Evolutionary conservation across 1,140 invertebrate genomes (phyloP).

Genomic region (Dufourea novaeangliae): DNA sequence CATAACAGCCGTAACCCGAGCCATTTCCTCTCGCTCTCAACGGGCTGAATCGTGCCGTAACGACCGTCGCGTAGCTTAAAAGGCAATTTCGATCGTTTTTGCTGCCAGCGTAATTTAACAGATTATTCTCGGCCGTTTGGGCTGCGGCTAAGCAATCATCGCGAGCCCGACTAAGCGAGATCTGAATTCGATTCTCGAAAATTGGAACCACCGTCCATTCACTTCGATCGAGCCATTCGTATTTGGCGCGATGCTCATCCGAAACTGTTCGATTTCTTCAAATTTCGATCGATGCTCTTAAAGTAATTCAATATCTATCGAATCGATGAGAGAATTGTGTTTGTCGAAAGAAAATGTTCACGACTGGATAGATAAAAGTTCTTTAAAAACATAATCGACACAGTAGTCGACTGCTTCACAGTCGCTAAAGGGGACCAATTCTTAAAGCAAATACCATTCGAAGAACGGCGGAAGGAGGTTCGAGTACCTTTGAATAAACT

Average conservation of each 20-base stretch:
- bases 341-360: no score
- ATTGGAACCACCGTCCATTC: conserved; percentile 1
- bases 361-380: no score
- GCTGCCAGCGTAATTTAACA: conserved; percentile 27
- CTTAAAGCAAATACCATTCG: background rate
- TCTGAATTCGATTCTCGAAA: conserved; percentile 19
- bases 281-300: no score
- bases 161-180: background rate
- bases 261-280: no score
- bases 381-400: no score
- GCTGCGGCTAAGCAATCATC: conserved; percentile 8
- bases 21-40: conserved; percentile 18
- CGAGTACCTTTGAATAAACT: conserved; percentile 15
- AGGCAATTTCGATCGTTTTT: conserved; percentile 42
- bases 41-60: conserved; percentile 26
- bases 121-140: conserved; percentile 5
- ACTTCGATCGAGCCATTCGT: conserved; percentile 12
- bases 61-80: conserved; percentile 30
- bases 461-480: background rate
- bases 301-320: no score
- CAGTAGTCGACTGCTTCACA: background rate
- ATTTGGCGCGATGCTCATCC: background rate
- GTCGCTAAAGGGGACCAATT: conserved; percentile 3
- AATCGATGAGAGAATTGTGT: no score
- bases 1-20: conserved; percentile 31